Base-by-base conservation (phyloP, 2,888 invertebrate genomes). In the Cheilosia pagana region DNA sequence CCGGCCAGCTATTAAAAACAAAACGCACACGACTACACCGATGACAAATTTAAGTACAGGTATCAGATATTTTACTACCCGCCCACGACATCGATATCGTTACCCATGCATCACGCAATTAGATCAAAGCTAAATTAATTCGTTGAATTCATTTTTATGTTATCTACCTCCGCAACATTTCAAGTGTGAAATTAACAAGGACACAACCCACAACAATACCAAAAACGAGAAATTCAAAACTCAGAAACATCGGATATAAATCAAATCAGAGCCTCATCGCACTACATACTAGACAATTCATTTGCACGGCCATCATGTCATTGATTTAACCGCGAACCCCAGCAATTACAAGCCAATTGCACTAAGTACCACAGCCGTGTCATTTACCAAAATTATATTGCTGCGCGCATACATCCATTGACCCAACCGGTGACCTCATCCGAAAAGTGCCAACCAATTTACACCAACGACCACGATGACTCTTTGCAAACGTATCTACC, bases 371-470 rank as follows among this genome's bases (percentile, higher is more conserved):
- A 55, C 74, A 74, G 59, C 50, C 19, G 31, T 72, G 72, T 72
- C 60, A 78, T 71, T 82, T 77, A 62, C 78, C 23, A 52, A 82
- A 43, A 78, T 78, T 55, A 68, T 68, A 82, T 62, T 74, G 48
- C 71, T 77, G 53, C 53, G 60, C 55, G 45, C 67, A 72, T 48
- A 48, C 65, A 77, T 62, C 67, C 65, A 60, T 16, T 53, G 55
- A 48, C 65, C 45, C 52, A 52, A 59, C 60, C n/a, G 50, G 16
- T 62, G 63, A 63, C 82, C 82, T 77, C 67, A 43, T 55, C 67
- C 62, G 35, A 62, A 77, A 68, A 83, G 39, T 55, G 72, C n/a
- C 43, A 76, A 72, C 77, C 67, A 48, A 82, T 62, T 82, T 41
- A 67, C 67, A 74, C 62, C 50, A 21, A 45, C 52, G 45, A 72